A percentile compares a stretch with the other conserved stretches of the same genome.
Conservation (phyloP, 1,140 invertebrate genomes). For the Drosophila arizonae region DNA sequence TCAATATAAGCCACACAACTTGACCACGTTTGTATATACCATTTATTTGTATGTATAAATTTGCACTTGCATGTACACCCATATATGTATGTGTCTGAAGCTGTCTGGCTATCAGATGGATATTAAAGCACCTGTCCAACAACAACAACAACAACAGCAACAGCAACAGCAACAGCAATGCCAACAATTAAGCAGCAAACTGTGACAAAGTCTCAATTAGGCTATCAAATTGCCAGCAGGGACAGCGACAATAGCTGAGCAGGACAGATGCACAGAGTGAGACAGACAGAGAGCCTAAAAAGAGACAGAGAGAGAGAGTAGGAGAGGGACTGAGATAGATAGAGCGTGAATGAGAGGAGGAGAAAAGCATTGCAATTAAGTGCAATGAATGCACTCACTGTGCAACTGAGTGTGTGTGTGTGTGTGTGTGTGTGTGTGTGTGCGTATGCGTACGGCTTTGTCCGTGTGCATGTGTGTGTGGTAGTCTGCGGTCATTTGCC, state of each 20-base stretch:
- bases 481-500: constrained; percentile 40
- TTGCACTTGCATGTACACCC: neutral
- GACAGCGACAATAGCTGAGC: constrained; percentile 16
- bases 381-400: constrained; percentile 55
- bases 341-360: constrained; percentile 20
- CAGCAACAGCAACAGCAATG: constrained; percentile 13
- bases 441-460: constrained; percentile 9
- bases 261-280: constrained; percentile 2
- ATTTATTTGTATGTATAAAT: constrained; percentile 22
- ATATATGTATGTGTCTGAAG: constrained; percentile 17
- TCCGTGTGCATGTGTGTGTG: neutral
- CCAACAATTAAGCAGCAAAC: constrained; percentile 63
- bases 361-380: constrained; percentile 61
- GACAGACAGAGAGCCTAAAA: neutral
- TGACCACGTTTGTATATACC: constrained; percentile 29
- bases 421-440: constrained; percentile 8
- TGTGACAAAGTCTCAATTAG: constrained; percentile 80
- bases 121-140: constrained; percentile 50
- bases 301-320: constrained; percentile 4
- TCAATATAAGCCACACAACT: constrained; percentile 23
- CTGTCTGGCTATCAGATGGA: constrained; percentile 38
- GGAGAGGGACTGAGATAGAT: constrained; percentile 1
- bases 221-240: constrained; percentile 63
- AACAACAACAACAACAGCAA: constrained; percentile 6
- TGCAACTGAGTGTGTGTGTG: constrained; percentile 15